These are phyloP conservation scores for Benitochromis conjunctus DNA, from an alignment of 2,113 vertebrate species.

Conservation along the genomic window DNA sequence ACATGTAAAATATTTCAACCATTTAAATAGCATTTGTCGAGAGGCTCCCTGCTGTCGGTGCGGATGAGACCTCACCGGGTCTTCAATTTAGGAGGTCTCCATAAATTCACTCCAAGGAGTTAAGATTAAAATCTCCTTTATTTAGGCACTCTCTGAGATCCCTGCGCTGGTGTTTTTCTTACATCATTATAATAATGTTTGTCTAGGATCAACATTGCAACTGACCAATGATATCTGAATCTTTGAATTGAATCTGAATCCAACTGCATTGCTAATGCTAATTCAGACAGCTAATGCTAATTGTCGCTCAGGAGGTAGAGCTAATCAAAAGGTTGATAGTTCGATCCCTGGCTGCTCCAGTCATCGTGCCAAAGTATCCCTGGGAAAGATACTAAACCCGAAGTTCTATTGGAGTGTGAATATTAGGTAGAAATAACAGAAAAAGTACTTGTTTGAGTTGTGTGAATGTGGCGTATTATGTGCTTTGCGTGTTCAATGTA, in stretches of 20 bases:
- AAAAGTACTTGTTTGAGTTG: background rate
- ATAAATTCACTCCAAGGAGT: background rate
- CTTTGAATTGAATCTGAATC: too few relatives aligned
- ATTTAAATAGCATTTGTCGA: slow-evolving; percentile 39
- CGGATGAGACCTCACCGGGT: background rate
- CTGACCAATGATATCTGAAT: background rate
- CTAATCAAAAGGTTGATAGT: background rate
- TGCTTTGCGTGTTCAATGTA: too few relatives aligned
- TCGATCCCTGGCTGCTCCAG: background rate
- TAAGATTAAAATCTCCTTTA: background rate
- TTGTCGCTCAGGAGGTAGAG: background rate
- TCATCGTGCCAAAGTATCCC: background rate
- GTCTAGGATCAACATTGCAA: background rate
- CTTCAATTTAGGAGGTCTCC: background rate
- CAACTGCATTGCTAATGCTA: background rate
- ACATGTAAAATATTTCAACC: slow-evolving; percentile 56
- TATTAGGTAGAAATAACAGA: background rate
- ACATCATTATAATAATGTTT: background rate
- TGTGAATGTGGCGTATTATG: background rate
- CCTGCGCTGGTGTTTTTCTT: rapidly evolving
- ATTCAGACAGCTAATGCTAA: background rate
- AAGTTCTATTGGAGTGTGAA: background rate
- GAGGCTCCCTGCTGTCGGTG: background rate
- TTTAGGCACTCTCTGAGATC: background rate
- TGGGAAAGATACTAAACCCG: background rate